Percentiles rank a stretch among this genome's conserved stretches.
Conservation (phyloP, 2,113 vertebrate genomes). For the Lates calcarifer region DNA sequence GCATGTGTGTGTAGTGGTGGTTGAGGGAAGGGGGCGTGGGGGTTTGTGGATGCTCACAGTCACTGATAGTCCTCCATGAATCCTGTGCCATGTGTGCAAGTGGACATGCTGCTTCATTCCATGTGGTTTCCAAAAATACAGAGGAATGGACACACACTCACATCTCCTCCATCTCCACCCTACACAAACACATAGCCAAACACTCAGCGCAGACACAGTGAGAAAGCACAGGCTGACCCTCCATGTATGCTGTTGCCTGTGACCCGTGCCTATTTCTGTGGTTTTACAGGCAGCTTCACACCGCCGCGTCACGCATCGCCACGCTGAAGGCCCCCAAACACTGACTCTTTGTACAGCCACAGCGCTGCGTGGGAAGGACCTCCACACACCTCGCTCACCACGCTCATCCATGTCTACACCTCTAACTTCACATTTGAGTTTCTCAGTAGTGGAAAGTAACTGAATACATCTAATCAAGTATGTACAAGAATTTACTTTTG, state of each 20-base stretch:
- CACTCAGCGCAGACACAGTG: slow-evolving; percentile 55
- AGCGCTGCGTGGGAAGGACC: slow-evolving; percentile 63
- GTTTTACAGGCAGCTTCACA: slow-evolving; percentile 81
- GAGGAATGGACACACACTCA: slow-evolving; percentile 50
- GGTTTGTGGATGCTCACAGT: slow-evolving; percentile 43
- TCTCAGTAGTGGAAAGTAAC: slow-evolving; percentile 27
- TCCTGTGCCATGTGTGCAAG: slow-evolving; percentile 50
- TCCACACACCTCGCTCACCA: slow-evolving; percentile 35
- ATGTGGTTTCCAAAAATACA: slow-evolving; percentile 77
- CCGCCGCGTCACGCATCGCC: slow-evolving; percentile 70
- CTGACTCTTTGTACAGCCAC: slow-evolving; percentile 76
- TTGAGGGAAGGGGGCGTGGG: not conserved
- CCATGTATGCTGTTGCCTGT: slow-evolving; percentile 71
- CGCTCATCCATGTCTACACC: slow-evolving; percentile 28
- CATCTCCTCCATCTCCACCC: slow-evolving; percentile 38
- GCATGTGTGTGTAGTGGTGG: slow-evolving; percentile 10
- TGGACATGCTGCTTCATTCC: slow-evolving; percentile 58
- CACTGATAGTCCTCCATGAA: slow-evolving; percentile 41
- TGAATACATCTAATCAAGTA: not conserved
- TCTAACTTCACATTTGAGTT: slow-evolving; percentile 57
- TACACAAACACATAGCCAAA: slow-evolving; percentile 52
- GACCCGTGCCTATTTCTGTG: slow-evolving; percentile 81
- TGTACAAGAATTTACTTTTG: not conserved
- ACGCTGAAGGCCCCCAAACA: slow-evolving; percentile 75
- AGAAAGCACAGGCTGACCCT: slow-evolving; percentile 71